Evolutionary conservation across 2,113 vertebrate genomes (phyloP), one percentile per base, ranked within the genome.

Genomic region (Bufo bufo): DNA sequence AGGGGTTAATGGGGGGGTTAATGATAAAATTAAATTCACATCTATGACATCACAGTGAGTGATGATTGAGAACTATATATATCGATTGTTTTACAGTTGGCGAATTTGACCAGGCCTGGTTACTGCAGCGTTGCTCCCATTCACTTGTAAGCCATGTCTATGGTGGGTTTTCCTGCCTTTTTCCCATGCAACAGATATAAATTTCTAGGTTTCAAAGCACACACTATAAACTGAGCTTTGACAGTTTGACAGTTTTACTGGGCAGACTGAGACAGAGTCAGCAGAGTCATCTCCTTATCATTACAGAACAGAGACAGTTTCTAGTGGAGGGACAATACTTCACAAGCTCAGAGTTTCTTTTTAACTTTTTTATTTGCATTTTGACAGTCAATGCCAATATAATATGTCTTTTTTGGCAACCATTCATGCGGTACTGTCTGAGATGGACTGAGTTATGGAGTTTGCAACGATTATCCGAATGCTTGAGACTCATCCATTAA

Each of bases 401-500:
- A 61, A 61, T 52, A 58, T 23, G 63, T 71, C 63, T 71, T 84
- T 54, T 16, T 66, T 69, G 45, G 0, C 16, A 69, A 65, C 63
- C 23, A n/a, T 33, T 69, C 13, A 4, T 52, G 2, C 63, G 50
- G n/a, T 69, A 71, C 71, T 84, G 71, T 54, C 63, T 66, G 63
- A 8, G 65, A 66, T 83, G 81, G 61, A 69, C 63, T 23, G 61
- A 69, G 47, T 84, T 84, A 33, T 63, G 43, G 78, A 81, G 54
- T 81, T 81, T 81, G 59, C 63, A 23, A 69, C 82, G 54, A 84
- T 84, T 71, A 84, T 54, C 9, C 4, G 47, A 71, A 84, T 71
- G 61, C 54, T 84, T 84, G 52, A 71, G 63, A 50, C 82, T 84
- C 71, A 65, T 84, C 63, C 63, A 84, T 84, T 84, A 84, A 71